Evolutionary conservation across 2,888 invertebrate genomes (phyloP).

Genomic region (Amblyteles armatorius): DNA sequence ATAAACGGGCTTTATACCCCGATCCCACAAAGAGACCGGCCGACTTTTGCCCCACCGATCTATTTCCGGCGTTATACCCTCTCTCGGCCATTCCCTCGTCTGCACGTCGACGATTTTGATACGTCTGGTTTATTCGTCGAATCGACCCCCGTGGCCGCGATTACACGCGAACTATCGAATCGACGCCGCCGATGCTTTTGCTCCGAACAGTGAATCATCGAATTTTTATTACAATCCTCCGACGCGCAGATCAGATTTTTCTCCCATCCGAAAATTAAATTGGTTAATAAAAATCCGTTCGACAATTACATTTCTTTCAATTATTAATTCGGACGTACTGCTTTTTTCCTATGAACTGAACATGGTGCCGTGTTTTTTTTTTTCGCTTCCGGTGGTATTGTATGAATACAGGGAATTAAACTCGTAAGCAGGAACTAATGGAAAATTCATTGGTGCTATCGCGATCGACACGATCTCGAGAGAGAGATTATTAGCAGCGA

Average conservation of each 20-base stretch:
- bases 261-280: too few species aligned
- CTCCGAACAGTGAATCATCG: neutral
- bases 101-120: slow-evolving; percentile 62
- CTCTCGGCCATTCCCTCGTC: slow-evolving; percentile 43
- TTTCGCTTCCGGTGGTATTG: neutral
- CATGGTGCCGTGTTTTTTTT: neutral
- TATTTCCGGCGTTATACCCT: slow-evolving; percentile 60
- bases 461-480: neutral
- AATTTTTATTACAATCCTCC: neutral
- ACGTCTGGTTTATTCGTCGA: slow-evolving; percentile 60
- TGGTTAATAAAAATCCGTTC: too few species aligned
- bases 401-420: neutral
- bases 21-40: slow-evolving; percentile 67
- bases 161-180: slow-evolving; percentile 36
- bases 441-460: neutral
- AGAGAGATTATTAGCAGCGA: slow-evolving; percentile 11
- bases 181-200: slow-evolving; percentile 32
- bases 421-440: neutral
- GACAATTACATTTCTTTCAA: neutral
- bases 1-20: slow-evolving; percentile 75
- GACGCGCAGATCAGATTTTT: too few species aligned
- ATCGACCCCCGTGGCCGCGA: slow-evolving; percentile 28
- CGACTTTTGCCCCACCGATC: slow-evolving; percentile 56
- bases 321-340: neutral
- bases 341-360: neutral